These are phyloP conservation scores for Rhabdornis inornatus DNA, from an alignment of 2,113 vertebrate genomes.

Conservation along the genomic window DNA sequence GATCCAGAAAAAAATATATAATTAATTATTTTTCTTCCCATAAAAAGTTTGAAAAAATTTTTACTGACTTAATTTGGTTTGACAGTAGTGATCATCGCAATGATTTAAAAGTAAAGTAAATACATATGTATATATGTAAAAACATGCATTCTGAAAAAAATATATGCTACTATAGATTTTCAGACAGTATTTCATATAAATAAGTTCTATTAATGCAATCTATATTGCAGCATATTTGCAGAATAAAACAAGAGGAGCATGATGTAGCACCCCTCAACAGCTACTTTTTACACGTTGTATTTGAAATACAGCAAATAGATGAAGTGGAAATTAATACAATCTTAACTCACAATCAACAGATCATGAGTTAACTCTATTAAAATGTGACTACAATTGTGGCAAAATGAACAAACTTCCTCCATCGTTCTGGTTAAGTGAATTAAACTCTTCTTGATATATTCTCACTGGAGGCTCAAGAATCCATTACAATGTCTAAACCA, in stretches of 20 bases:
- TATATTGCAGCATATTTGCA: not conserved
- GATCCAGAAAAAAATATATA: not conserved
- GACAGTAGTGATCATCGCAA: not conserved
- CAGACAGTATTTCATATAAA: not conserved
- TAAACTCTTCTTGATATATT: slow-evolving; percentile 2
- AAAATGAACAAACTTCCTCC: slow-evolving; percentile 31
- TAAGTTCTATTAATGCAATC: not conserved
- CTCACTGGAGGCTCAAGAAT: slow-evolving; percentile 16
- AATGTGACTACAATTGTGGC: not conserved
- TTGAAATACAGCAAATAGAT: not conserved
- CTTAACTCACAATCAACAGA: not conserved
- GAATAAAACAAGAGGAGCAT: not conserved
- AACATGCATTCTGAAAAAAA: not conserved
- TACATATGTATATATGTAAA: not conserved
- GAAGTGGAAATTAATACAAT: not conserved
- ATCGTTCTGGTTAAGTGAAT: not conserved
- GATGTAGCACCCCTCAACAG: not conserved
- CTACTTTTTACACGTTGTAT: not conserved
- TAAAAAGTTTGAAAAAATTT: not conserved
- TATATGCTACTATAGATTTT: not conserved
- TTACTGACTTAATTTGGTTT: not conserved
- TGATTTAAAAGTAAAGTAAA: not conserved
- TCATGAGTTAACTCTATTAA: slow-evolving; percentile 12
- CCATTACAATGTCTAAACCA: not conserved
- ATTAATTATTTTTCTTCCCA: not conserved